Conservation (phyloP, 2,797 vertebrate species). For the Acestrorhynchus altus region DNA sequence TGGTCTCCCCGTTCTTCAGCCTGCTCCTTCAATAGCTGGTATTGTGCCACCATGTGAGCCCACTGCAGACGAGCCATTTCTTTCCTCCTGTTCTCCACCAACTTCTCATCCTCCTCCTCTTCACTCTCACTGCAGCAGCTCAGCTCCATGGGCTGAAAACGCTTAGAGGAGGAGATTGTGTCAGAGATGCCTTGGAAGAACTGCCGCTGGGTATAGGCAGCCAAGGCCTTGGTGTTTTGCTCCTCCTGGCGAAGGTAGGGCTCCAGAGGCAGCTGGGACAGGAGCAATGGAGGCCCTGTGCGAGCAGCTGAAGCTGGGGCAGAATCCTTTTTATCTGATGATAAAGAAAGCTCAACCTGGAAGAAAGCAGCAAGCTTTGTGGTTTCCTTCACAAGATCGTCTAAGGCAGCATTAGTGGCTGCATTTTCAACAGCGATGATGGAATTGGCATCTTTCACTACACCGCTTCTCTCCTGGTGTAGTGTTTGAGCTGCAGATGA, state of each 20-base stretch:
- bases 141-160: slow-evolving; percentile 79
- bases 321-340: slow-evolving; percentile 49
- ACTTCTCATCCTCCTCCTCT: slow-evolving; percentile 59
- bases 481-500: slow-evolving; percentile 70
- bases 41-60: slow-evolving; percentile 82
- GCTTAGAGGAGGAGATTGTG: slow-evolving; percentile 76
- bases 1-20: slow-evolving; percentile 79
- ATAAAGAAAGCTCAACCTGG: slow-evolving; percentile 45
- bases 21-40: slow-evolving; percentile 82
- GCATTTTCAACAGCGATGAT: slow-evolving; percentile 75
- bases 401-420: slow-evolving; percentile 78
- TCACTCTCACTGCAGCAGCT: slow-evolving; percentile 68
- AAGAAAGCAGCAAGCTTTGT: slow-evolving; percentile 77
- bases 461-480: slow-evolving; percentile 68
- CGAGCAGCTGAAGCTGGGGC: slow-evolving; percentile 25
- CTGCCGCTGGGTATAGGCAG: slow-evolving; percentile 77
- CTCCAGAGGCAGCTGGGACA: slow-evolving; percentile 83
- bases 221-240: slow-evolving; percentile 83
- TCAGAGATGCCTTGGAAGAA: slow-evolving; percentile 80
- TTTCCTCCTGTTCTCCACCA: slow-evolving; percentile 71
- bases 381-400: slow-evolving; percentile 73
- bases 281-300: slow-evolving; percentile 68
- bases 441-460: slow-evolving; percentile 73
- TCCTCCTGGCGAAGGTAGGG: slow-evolving; percentile 85
- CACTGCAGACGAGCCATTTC: slow-evolving; percentile 87